A percentile compares a stretch with the other conserved stretches of the same genome.
These are phyloP conservation scores for Hapalemur alaotrensis DNA, from an alignment of 2,797 vertebrate genomes.

Conservation along the genomic window DNA sequence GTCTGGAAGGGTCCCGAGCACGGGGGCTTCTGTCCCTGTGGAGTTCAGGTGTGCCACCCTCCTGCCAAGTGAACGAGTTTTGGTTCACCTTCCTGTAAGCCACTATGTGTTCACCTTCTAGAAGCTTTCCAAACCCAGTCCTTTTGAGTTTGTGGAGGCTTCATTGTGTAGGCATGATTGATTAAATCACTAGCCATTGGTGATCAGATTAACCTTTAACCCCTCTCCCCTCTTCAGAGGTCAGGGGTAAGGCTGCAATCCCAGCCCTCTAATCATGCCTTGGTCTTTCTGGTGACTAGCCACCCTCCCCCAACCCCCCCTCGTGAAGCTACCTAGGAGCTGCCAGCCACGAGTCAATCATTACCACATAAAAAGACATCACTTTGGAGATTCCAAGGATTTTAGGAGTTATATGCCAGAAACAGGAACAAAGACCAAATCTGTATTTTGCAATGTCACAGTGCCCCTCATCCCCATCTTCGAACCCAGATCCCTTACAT, in stretches of 20 bases:
- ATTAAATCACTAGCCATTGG: neutral
- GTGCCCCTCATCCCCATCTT: neutral
- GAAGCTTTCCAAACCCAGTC: neutral
- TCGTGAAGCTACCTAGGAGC: neutral
- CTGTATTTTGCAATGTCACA: neutral
- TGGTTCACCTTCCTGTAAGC: neutral
- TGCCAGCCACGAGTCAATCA: neutral
- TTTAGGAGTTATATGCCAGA: neutral
- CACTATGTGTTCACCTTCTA: neutral
- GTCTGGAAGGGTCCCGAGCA: neutral
- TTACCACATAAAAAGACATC: neutral
- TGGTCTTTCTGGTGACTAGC: neutral
- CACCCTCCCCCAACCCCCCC: too few species aligned
- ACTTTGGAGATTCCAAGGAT: neutral
- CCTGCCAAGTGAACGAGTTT: neutral
- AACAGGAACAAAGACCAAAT: neutral
- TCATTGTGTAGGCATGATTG: neutral
- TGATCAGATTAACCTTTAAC: neutral
- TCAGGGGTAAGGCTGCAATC: neutral
- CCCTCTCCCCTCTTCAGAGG: too few species aligned
- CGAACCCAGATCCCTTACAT: neutral
- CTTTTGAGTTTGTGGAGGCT: neutral
- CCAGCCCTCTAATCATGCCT: neutral
- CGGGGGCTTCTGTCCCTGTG: neutral
- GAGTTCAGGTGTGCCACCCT: neutral